Conservation (phyloP, 2,888 invertebrate genomes). For the Chalcosyrphus nemorum region DNA sequence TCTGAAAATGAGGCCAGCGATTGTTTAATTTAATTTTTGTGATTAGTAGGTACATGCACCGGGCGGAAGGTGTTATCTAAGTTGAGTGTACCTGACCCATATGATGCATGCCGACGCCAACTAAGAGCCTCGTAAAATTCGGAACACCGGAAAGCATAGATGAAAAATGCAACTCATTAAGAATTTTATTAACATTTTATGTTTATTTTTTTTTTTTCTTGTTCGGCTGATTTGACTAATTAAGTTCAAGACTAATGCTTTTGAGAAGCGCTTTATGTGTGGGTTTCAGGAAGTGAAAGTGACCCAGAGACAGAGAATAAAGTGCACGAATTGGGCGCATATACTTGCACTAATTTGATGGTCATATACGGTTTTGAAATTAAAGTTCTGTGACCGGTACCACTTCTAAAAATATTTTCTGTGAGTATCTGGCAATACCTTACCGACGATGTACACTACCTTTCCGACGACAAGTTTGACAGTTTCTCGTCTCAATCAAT, state of each 20-base stretch:
- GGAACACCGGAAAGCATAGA: slow-evolving; percentile 4
- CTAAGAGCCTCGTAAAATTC: not conserved
- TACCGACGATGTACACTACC: too few species aligned
- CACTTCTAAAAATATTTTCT: too few species aligned
- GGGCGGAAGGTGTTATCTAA: slow-evolving; percentile 23
- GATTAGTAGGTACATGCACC: too few species aligned
- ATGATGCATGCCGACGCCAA: not conserved
- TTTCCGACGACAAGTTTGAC: too few species aligned
- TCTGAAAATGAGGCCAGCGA: slow-evolving; percentile 18
- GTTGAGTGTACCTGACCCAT: slow-evolving; percentile 9
- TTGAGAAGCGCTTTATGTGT: too few species aligned
- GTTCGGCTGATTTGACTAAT: slow-evolving; percentile 26
- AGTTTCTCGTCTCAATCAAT: too few species aligned
- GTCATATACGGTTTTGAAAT: too few species aligned
- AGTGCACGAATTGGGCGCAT: too few species aligned
- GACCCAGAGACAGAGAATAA: not conserved
- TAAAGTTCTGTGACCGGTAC: too few species aligned
- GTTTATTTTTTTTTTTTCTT: not conserved
- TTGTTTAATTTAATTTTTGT: slow-evolving; percentile 32
- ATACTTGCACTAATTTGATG: too few species aligned
- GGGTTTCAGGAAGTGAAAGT: slow-evolving; percentile 13
- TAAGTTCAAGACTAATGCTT: not conserved
- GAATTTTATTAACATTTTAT: slow-evolving; percentile 11
- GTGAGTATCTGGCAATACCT: too few species aligned
- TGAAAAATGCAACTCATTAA: slow-evolving; percentile 1